These are phyloP conservation scores for Drosophila seclusa DNA, from an alignment of 2,888 invertebrate genomes.

Conservation along the genomic window DNA sequence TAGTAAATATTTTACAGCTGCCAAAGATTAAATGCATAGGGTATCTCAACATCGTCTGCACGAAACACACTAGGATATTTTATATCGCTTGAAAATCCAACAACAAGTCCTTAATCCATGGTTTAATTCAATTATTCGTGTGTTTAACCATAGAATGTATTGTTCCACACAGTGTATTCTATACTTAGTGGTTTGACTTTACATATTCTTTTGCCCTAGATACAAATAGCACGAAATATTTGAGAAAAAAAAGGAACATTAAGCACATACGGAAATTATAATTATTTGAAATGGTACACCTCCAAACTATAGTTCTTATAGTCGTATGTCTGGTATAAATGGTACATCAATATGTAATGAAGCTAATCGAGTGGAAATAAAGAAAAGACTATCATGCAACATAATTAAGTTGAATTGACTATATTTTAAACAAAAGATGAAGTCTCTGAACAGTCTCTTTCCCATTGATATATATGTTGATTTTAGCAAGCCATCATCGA, in stretches of 20 bases:
- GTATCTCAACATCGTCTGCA: neutral
- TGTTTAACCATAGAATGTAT: neutral
- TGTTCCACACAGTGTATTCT: neutral
- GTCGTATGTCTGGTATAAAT: neutral
- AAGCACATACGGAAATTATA: neutral
- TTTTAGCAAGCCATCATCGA: constrained; percentile 14
- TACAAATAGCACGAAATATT: neutral
- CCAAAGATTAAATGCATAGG: neutral
- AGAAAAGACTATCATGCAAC: neutral
- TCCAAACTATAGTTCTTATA: neutral
- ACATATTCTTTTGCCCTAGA: neutral
- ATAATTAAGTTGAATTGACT: neutral
- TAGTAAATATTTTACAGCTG: neutral
- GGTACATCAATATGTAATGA: neutral
- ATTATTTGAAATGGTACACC: neutral
- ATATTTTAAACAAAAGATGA: neutral
- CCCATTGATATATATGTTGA: constrained; percentile 13
- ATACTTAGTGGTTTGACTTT: neutral
- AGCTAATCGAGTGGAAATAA: neutral
- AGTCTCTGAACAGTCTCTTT: neutral
- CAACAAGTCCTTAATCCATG: neutral
- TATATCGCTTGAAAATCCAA: neutral
- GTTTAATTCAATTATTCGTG: neutral
- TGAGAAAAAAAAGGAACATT: neutral
- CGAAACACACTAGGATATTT: neutral